Evolutionary conservation across 2,888 invertebrate species (phyloP).

Genomic region (Pemphredon lugubris): DNA sequence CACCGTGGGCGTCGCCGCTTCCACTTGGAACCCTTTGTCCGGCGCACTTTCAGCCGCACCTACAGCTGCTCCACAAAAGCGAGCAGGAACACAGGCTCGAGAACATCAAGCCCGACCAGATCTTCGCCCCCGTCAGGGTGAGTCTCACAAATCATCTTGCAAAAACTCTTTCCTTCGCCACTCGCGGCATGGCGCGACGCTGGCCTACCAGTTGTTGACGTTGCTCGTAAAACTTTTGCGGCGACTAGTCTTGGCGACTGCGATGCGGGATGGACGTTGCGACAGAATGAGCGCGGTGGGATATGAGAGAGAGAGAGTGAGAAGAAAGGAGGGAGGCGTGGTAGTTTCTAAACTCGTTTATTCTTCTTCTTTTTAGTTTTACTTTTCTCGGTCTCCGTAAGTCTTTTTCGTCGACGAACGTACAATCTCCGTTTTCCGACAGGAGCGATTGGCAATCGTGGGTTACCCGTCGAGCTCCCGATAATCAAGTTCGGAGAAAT

Average conservation of each 20-base stretch:
- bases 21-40: constrained; percentile 82
- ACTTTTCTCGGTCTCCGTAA: too few species aligned
- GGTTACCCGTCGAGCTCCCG: too few species aligned
- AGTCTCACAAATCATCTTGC: constrained; percentile 64
- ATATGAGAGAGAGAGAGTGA: background rate
- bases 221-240: background rate
- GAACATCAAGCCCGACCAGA: constrained; percentile 81
- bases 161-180: constrained; percentile 11
- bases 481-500: too few species aligned
- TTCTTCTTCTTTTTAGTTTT: too few species aligned
- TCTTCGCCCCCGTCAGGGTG: constrained; percentile 82
- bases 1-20: constrained; percentile 82
- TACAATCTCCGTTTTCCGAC: too few species aligned
- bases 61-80: constrained; percentile 80
- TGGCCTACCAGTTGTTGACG: constrained; percentile 4
- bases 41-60: constrained; percentile 82
- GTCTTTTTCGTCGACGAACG: too few species aligned
- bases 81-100: constrained; percentile 77
- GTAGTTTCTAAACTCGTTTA: background rate
- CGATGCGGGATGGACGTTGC: background rate
- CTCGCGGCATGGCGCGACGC: too few species aligned
- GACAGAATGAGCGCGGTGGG: background rate
- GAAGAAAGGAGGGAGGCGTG: background rate
- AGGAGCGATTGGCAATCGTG: too few species aligned
- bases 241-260: constrained; percentile 14